Percentiles rank a stretch among this genome's conserved stretches.
phyloP scores from a whole-genome alignment of 2,113 vertebrate species.

The Lepus americanus region DNA sequence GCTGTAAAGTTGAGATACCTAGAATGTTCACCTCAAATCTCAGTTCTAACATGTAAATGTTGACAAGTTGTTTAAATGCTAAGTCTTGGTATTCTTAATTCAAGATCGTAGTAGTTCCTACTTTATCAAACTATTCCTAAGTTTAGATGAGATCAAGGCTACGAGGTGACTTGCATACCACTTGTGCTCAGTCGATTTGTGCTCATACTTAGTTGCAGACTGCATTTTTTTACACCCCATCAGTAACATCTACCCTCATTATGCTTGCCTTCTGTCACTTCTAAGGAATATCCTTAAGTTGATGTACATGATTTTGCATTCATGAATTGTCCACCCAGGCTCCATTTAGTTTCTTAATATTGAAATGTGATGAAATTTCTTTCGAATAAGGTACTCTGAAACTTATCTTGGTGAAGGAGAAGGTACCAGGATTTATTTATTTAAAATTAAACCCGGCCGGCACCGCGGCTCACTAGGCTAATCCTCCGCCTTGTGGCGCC shows the following conservation, averaged over 20 bases:
- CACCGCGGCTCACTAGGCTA: no score
- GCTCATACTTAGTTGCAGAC: neutral
- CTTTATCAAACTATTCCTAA: neutral
- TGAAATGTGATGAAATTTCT: slow-evolving; percentile 25
- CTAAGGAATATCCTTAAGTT: neutral
- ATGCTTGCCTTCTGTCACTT: neutral
- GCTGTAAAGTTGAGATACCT: neutral
- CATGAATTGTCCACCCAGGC: neutral
- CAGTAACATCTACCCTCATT: neutral
- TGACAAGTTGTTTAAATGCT: neutral
- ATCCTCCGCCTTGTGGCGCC: no score
- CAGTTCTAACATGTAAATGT: neutral
- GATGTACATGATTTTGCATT: neutral
- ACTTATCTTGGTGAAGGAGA: neutral
- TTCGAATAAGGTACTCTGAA: slow-evolving; percentile 57
- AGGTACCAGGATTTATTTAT: neutral
- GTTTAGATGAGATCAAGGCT: neutral
- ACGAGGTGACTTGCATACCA: neutral
- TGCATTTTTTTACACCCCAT: neutral
- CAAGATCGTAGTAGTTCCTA: neutral
- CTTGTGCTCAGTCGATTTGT: neutral
- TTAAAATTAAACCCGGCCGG: slow-evolving; percentile 20
- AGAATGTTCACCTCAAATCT: neutral
- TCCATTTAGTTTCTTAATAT: slow-evolving; percentile 38
- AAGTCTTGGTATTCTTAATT: neutral